Evolutionary conservation across 2,113 vertebrate species (phyloP).

Genomic region (Oxygymnocypris stewartii): DNA sequence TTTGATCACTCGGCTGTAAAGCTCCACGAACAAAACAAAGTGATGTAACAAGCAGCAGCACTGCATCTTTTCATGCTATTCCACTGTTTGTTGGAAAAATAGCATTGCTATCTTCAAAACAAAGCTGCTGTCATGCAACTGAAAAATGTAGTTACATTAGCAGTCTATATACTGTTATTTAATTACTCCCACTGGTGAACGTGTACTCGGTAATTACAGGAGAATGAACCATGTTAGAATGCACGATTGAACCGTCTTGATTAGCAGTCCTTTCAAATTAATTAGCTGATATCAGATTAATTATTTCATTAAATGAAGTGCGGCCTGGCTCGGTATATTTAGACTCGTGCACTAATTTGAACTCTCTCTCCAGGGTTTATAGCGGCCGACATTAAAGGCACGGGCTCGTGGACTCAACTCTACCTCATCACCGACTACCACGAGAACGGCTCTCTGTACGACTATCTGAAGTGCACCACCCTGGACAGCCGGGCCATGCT

Average conservation of each 20-base stretch:
- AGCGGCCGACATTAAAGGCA: slow-evolving; percentile 97
- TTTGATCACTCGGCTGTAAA: neutral
- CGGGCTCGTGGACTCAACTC: slow-evolving; percentile 96
- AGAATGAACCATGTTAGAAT: neutral
- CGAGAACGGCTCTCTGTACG: slow-evolving; percentile 93
- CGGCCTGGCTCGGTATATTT: neutral
- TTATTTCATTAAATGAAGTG: neutral
- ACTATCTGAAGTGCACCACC: slow-evolving; percentile 94
- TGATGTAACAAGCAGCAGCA: neutral
- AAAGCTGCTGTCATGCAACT: neutral
- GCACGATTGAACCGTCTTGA: slow-evolving; percentile 10
- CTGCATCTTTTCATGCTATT: neutral
- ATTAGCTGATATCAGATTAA: slow-evolving; percentile 14
- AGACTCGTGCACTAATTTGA: neutral
- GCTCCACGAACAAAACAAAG: neutral
- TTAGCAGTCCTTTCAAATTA: slow-evolving; percentile 8
- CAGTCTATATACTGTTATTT: neutral
- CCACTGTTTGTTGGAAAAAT: neutral
- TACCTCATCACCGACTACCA: slow-evolving; percentile 98
- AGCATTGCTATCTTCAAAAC: neutral
- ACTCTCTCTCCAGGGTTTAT: slow-evolving; percentile 83
- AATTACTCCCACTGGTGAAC: slow-evolving; percentile 16
- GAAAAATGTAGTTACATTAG: neutral
- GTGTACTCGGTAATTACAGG: neutral
- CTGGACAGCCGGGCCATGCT: slow-evolving; percentile 90